Evolutionary conservation across 2,113 vertebrate species (phyloP), one percentile per base, ranked within the genome.

Genomic region (Nannobrachium achirus): DNA sequence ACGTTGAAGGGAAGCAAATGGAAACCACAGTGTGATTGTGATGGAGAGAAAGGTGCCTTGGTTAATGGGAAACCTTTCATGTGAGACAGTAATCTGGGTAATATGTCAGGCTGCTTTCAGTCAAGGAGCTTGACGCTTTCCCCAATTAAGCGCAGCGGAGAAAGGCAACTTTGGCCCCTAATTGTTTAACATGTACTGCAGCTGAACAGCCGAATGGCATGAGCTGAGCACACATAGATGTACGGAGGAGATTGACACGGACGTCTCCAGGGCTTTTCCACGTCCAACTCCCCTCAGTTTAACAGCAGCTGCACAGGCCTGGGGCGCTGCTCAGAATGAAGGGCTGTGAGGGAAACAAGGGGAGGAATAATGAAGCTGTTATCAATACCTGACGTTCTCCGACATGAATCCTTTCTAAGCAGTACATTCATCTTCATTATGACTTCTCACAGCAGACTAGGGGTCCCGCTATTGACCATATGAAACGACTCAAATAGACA

Each of bases 1-100:
- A 62, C 58, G 18, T 51, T 59, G 69, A 71, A 59, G 75, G n/a
- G 40, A 57, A 14, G 64, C 42, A 13, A 25, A 50, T 53, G n/a
- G 71, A 81, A 40, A 38, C 64, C 46, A 50, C 62, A 57, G 18
- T 39, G 51, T 39, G 49, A 25, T 39, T 19, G 9, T 51, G 59
- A 73, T 33, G 61, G 19, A n/a, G 56, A 25, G 67, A 77, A 68
- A 69, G 63, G 62, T 52, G 67, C 65, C 65, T 73, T 59, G 69
- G 81, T 76, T 80, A 85, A 86, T 80, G 78, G 71, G 74, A 88
- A 84, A 73, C 59, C 61, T 71, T 78, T 86, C 53, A 76, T 74
- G 74, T 52, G 82, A 87, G 81, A 88, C 83, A 73, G 71, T 82
- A 75, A 86, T 88, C 79, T 69, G 78, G 79, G 45, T 80, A 79